Base-by-base conservation (phyloP, 2,888 invertebrate genomes). In the Pyrochroa serraticornis region DNA sequence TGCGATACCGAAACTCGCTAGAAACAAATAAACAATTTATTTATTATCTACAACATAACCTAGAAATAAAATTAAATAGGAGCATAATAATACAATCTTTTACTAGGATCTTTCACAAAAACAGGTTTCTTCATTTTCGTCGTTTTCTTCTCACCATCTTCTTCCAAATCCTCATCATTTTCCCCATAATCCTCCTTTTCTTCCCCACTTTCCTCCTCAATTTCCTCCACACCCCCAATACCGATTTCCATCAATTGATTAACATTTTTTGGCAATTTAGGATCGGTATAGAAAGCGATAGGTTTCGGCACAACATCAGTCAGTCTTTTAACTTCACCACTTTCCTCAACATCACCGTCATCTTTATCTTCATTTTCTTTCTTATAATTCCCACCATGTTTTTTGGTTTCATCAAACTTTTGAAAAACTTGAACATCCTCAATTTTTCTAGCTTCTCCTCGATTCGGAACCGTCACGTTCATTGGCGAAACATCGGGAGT, bases 41-140 rank as follows among this genome's bases (percentile, higher is more conserved):
- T 13, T 54, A 41, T 51, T 42, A 51, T n/a, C 35, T 35, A 30
- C 10, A 44, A 9, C 30, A 56, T 34, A 1, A 57, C 38, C 33
- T 51, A 39, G 8, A n/a, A 55, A 37, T 31, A 32, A 41, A 10
- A 61, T 65, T 68, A 69, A 60, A 70, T 54, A 39, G 71, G 71
- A 43, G 76, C 77, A 60, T 79, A 79, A 68, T 69, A 78, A 70
- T 79, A 79, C 62, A 76, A 68, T 64, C 79, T 69, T 64, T 75
- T 75, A 56, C 73, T 73, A 36, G 79, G 79, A 71, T 80, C 79
- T 65, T 76, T 78, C 46, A 77, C 71, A 62, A 75, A 69, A 51
- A 60, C 44, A 12, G 69, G 64, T 44, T 64, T 64, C 46, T 62
- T 68, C 13, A 56, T 63, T 8, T 51, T 48, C 9, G 42, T 38